phyloP scores from a whole-genome alignment of 2,888 invertebrate genomes.

The Congeria kusceri region DNA sequence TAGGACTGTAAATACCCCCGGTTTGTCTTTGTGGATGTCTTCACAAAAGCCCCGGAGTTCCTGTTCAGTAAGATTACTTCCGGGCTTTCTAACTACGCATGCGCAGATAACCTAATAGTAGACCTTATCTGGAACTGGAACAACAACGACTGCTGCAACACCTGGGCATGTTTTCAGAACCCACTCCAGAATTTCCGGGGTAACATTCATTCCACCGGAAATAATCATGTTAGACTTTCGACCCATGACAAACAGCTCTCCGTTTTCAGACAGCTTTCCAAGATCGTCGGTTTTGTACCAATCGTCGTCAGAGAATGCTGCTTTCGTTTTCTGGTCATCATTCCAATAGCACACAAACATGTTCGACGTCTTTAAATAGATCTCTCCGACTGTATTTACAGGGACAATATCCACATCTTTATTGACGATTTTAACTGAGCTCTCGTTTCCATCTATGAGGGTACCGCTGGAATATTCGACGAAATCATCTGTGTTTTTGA shows the following conservation, averaged over 20 bases:
- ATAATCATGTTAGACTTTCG: conserved; percentile 41
- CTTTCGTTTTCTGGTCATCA: conserved; percentile 29
- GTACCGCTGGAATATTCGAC: not conserved
- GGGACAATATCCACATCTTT: conserved; percentile 24
- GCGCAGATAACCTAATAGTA: no score
- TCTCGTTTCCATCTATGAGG: not conserved
- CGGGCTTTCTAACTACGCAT: no score
- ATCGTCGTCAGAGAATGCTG: conserved; percentile 11
- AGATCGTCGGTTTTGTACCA: conserved; percentile 51
- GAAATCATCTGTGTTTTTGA: not conserved
- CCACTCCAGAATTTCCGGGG: conserved; percentile 37
- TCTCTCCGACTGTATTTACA: conserved; percentile 33
- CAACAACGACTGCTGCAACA: conserved; percentile 33
- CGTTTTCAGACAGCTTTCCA: conserved; percentile 33
- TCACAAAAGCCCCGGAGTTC: no score
- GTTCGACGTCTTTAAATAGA: conserved; percentile 18
- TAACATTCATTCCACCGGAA: conserved; percentile 28
- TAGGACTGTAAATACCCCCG: no score
- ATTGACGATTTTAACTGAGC: conserved; percentile 44
- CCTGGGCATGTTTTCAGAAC: conserved; percentile 18
- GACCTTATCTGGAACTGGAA: conserved; percentile 36
- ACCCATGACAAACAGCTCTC: conserved; percentile 30
- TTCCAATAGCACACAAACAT: conserved; percentile 33
- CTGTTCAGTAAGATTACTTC: no score
- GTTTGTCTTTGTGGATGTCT: no score